phyloP scores from a whole-genome alignment of 2,797 vertebrate genomes.

The Gorsachius magnificus region DNA sequence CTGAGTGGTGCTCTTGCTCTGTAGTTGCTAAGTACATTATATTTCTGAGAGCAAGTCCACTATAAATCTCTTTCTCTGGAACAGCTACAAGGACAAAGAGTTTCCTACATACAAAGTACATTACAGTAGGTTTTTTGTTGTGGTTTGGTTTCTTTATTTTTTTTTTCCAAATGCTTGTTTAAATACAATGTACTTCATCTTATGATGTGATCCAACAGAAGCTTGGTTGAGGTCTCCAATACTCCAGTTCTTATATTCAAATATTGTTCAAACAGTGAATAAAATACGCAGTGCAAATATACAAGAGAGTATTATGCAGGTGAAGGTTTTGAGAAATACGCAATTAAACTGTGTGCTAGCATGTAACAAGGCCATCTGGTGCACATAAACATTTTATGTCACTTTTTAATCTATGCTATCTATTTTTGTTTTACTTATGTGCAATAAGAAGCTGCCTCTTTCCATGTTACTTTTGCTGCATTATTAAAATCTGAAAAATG shows the following conservation, averaged over 20 bases:
- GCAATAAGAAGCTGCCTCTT: neutral
- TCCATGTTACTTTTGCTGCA: neutral
- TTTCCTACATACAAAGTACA: neutral
- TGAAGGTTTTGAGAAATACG: neutral
- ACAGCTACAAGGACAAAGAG: neutral
- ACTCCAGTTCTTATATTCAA: neutral
- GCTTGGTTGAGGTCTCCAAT: neutral
- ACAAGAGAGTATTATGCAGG: neutral
- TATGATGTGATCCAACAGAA: neutral
- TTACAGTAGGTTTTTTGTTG: neutral
- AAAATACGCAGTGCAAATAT: neutral
- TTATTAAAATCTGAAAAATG: neutral
- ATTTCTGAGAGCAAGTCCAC: neutral
- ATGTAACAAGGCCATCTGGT: neutral
- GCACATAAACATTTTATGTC: neutral
- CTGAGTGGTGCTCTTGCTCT: slow-evolving; percentile 77
- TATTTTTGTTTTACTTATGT: neutral
- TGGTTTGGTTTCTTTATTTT: neutral
- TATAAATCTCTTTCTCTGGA: neutral
- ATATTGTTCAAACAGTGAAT: neutral
- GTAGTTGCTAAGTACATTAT: neutral
- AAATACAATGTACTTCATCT: neutral
- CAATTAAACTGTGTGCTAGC: neutral
- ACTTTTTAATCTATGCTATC: neutral
- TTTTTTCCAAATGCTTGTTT: neutral